Evolutionary conservation across 2,888 invertebrate genomes (phyloP), one percentile per base, ranked within the genome.

Genomic region (Xestia xanthographa): DNA sequence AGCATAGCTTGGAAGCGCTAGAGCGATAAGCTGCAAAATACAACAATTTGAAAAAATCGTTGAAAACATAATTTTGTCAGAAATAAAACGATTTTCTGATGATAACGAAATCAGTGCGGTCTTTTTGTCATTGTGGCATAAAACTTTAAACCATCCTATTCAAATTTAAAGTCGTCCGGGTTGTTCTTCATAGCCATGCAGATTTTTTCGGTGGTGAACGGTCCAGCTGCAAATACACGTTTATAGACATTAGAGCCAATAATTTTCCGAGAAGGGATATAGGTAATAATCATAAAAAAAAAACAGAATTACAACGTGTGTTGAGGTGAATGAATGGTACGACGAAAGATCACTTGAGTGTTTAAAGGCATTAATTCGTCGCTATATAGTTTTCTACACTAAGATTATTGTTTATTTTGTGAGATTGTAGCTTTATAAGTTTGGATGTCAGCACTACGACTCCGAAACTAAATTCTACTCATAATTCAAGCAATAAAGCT

Each of bases 211-310:
- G 87, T 79, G 1, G 90, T 88, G 63, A 78, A 91, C 0, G 93
- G 89, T 34, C 92, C 92, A 82, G 87, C 93, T 93, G 90, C 76
- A 92, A 90, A 70, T 5, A 77, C 9, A 58, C 2, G 45, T 45
- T 66, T 38, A n/a, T 12, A 48, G 0, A 17, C 38, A 45, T 56
- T 14, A 56, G 5, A 60, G 68, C 0, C 14, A 11, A 34, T 22
- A 9, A 5, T 20, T 14, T 48, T 20, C 9, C 2, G 5, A 34
- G 8, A 20, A 8, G 22, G 6, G 14, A n/a, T 3, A 5, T 38
- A 38, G 34, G 34, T 56, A 17, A 6, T 14, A 34, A 20, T 43
- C 11, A 12, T 20, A 26, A 43, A 43, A 41, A 43, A 41, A 17
- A 5, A 2, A 9, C 20, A 43, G 17, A 26, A 43, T 26, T 11